Percentiles rank a stretch among this genome's conserved stretches.
Evolutionary conservation across 2,888 invertebrate species (phyloP).

Genomic region (Ectemnius continuus): DNA sequence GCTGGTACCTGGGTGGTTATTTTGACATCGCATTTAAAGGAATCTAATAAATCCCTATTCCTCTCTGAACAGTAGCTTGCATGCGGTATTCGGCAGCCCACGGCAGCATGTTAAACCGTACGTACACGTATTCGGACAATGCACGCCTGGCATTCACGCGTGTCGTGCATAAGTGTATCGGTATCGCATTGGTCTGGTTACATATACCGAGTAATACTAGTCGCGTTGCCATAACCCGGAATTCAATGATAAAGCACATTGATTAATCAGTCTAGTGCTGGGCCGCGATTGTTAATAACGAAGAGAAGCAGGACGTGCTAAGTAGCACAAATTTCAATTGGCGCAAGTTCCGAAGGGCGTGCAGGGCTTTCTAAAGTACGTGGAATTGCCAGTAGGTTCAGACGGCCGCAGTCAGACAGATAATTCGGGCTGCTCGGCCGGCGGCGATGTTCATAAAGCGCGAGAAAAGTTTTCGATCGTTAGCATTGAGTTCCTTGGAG

Average conservation of each 20-base stretch:
- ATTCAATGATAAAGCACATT: too few species aligned
- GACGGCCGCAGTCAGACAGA: too few species aligned
- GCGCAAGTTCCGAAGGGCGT: too few species aligned
- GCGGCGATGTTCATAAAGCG: conserved; percentile 4
- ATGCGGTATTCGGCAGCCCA: neutral
- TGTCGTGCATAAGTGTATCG: conserved; percentile 8
- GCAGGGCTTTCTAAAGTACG: too few species aligned
- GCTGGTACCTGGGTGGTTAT: too few species aligned
- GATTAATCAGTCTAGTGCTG: too few species aligned
- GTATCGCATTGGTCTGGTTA: conserved; percentile 22
- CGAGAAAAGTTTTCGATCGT: conserved; percentile 40
- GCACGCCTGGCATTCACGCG: neutral
- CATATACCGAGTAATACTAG: conserved; percentile 17
- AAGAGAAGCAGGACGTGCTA: too few species aligned
- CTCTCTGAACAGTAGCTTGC: conserved; percentile 5
- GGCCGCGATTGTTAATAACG: too few species aligned
- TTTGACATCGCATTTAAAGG: neutral
- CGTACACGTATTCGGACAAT: conserved; percentile 5
- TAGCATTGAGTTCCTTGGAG: conserved; percentile 40
- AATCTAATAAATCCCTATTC: conserved; percentile 30
- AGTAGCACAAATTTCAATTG: too few species aligned
- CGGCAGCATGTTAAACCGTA: conserved; percentile 17
- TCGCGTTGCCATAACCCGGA: conserved; percentile 33
- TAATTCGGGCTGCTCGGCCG: neutral
- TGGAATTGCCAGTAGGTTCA: too few species aligned